Conservation (phyloP, 37 sponge, comb jelly and placozoan species). For the Beroe ovata region DNA sequence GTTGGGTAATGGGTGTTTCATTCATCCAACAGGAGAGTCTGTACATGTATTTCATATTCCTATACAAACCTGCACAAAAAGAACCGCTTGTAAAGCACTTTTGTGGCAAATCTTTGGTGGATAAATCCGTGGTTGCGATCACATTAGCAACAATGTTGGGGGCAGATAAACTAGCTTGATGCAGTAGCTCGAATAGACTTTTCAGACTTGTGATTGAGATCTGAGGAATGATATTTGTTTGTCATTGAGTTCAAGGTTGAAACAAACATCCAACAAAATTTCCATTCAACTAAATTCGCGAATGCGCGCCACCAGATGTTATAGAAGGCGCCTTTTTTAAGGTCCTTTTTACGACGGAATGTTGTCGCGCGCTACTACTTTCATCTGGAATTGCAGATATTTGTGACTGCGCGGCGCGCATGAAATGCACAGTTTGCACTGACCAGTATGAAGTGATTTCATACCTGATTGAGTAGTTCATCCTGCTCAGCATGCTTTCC, state of each 20-base stretch:
- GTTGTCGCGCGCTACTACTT: conserved; percentile 35
- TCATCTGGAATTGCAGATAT: not conserved
- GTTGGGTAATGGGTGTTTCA: not conserved
- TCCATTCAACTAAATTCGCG: not conserved
- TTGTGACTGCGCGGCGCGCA: too few species aligned
- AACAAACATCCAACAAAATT: too few species aligned
- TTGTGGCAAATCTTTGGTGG: conserved; percentile 20
- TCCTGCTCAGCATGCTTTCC: too few species aligned
- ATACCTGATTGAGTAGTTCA: too few species aligned
- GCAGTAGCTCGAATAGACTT: conserved; percentile 25
- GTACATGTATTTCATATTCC: not conserved
- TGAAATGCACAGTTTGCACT: too few species aligned
- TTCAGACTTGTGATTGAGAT: conserved; percentile 15
- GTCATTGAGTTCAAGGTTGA: too few species aligned
- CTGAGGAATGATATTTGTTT: conserved; percentile 34
- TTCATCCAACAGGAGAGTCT: not conserved
- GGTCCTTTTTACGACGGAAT: not conserved
- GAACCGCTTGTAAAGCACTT: conserved; percentile 5
- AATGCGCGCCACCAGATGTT: conserved; percentile 24
- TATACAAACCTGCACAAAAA: too few species aligned
- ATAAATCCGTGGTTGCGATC: conserved; percentile 5
- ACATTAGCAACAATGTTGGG: not conserved
- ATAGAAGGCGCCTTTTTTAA: conserved; percentile 13
- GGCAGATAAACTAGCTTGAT: conserved; percentile 9
- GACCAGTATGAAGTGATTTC: too few species aligned